phyloP scores from a whole-genome alignment of 2,888 invertebrate species.

The Polydrusus tereticollis region DNA sequence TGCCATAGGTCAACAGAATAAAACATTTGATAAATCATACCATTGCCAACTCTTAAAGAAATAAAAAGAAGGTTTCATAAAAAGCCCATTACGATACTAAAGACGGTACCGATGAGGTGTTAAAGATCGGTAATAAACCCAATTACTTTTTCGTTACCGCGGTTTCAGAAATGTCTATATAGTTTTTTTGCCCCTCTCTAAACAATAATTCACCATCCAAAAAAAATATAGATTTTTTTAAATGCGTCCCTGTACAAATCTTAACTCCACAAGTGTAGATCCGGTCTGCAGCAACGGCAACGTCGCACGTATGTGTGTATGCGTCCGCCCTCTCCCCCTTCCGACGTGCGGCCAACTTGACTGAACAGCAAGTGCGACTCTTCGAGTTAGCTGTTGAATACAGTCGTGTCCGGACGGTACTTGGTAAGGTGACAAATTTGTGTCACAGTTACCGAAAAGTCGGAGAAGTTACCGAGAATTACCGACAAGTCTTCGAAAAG shows the following conservation, averaged over 20 bases:
- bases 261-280: constrained; percentile 60
- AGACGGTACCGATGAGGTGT: too few relatives aligned
- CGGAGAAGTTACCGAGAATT: constrained; percentile 18
- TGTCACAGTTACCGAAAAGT: constrained; percentile 66
- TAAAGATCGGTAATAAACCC: too few relatives aligned
- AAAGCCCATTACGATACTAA: too few relatives aligned
- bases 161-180: too few relatives aligned
- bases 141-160: too few relatives aligned
- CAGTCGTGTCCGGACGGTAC: constrained; percentile 59
- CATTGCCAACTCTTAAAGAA: too few relatives aligned
- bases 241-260: constrained; percentile 38
- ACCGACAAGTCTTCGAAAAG: constrained; percentile 30
- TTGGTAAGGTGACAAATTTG: constrained; percentile 67
- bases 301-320: constrained; percentile 52
- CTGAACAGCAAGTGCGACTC: constrained; percentile 42
- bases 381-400: constrained; percentile 32
- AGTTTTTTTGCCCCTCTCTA: too few relatives aligned
- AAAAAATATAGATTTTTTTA: neutral
- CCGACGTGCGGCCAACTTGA: constrained; percentile 52
- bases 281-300: constrained; percentile 61
- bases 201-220: neutral
- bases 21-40: too few relatives aligned
- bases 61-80: too few relatives aligned
- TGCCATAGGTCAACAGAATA: too few relatives aligned
- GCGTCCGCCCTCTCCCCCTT: constrained; percentile 59